Conservation (phyloP, 2,797 vertebrate genomes). For the Tamandua tetradactyla region DNA sequence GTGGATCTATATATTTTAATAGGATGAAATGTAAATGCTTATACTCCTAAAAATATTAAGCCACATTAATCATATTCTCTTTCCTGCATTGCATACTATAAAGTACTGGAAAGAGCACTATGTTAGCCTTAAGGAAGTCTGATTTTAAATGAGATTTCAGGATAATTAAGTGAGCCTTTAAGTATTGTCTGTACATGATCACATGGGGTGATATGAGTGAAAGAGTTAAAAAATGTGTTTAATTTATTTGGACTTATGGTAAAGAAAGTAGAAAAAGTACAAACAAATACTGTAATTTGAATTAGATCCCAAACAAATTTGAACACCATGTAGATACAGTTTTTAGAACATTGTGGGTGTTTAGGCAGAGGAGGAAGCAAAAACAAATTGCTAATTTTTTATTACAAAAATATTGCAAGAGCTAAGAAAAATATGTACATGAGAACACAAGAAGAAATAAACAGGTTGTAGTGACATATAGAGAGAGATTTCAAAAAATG, state of each 20-base stretch:
- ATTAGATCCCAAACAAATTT: constrained; percentile 34
- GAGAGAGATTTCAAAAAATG: not conserved
- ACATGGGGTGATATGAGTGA: not conserved
- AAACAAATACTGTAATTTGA: constrained; percentile 26
- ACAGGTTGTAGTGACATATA: not conserved
- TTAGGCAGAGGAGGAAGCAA: constrained; percentile 51
- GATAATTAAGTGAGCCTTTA: not conserved
- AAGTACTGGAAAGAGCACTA: not conserved
- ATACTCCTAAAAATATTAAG: not conserved
- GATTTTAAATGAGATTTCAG: not conserved
- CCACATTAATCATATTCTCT: not conserved
- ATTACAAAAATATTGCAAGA: constrained; percentile 58
- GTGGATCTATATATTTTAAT: not conserved
- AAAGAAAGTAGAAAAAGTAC: not conserved
- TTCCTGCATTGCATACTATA: not conserved
- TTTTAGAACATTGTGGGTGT: constrained; percentile 63
- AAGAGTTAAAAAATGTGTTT: not conserved
- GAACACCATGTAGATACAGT: constrained; percentile 35
- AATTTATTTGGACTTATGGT: not conserved
- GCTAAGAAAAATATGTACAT: constrained; percentile 9
- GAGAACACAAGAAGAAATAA: constrained; percentile 39
- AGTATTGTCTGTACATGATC: not conserved
- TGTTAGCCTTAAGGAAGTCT: not conserved
- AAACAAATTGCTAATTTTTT: constrained; percentile 67
- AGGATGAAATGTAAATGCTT: not conserved